Conservation (phyloP, 2,888 invertebrate genomes). For the Neoascia interrupta region DNA sequence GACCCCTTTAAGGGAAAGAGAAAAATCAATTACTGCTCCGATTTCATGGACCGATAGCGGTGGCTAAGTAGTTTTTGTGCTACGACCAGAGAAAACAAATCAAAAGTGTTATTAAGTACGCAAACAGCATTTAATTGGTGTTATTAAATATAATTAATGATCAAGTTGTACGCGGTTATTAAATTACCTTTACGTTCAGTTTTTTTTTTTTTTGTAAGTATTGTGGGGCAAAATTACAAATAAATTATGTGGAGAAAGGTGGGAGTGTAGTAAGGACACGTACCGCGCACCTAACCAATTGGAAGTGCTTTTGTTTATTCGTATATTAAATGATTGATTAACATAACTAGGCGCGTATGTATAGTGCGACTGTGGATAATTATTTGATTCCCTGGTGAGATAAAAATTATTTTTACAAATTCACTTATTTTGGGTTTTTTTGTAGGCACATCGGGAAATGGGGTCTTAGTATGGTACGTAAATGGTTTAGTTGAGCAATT, state of each 20-base stretch:
- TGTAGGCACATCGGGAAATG: no score
- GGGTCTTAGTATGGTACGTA: no score
- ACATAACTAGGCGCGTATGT: constrained; percentile 14
- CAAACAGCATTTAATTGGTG: constrained; percentile 50
- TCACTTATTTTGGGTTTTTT: not conserved
- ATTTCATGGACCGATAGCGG: constrained; percentile 35
- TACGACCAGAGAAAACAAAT: constrained; percentile 25
- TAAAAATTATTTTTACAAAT: constrained; percentile 36
- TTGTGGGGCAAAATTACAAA: constrained; percentile 44
- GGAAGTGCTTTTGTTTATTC: constrained; percentile 42
- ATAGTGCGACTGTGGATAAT: constrained; percentile 16
- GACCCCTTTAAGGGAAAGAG: not conserved
- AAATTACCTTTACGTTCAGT: constrained; percentile 48
- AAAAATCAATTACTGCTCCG: constrained; percentile 49
- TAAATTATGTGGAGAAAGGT: constrained; percentile 23
- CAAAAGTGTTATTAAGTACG: constrained; percentile 27
- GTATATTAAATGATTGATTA: constrained; percentile 64
- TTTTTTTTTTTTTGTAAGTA: no score
- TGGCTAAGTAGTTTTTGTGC: constrained; percentile 34
- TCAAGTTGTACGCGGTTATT: constrained; percentile 43
- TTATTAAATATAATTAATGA: constrained; percentile 63
- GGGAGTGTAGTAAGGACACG: not conserved
- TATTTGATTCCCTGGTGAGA: constrained; percentile 53
- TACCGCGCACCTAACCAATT: not conserved
- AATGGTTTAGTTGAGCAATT: no score